Percentiles rank a stretch among this genome's conserved stretches.
phyloP scores from a whole-genome alignment of 2,888 invertebrate species.

The Ctena decussata region DNA sequence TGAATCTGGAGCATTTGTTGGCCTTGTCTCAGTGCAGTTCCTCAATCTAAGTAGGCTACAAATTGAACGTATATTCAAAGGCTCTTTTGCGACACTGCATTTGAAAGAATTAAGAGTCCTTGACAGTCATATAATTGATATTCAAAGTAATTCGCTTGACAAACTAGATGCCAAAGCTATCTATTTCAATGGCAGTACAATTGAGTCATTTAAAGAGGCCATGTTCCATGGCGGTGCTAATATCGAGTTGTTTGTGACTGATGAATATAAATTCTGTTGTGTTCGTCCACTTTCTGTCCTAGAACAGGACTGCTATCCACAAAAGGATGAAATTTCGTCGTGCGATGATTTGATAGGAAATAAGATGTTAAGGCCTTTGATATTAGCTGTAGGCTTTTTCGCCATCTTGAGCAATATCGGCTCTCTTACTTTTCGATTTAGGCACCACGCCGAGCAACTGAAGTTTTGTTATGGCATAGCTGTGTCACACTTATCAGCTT shows the following conservation, averaged over 20 bases:
- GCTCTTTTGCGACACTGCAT: no score
- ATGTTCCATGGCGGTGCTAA: neutral
- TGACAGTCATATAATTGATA: neutral
- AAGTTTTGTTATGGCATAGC: no score
- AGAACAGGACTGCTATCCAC: neutral
- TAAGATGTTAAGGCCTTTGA: no score
- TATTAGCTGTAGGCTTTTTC: no score
- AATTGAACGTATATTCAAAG: neutral
- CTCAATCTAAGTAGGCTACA: neutral
- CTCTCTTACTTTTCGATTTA: no score
- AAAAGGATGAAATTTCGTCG: neutral
- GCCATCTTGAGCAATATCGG: no score
- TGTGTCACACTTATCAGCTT: no score
- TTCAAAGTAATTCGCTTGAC: neutral
- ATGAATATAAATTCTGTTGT: no score
- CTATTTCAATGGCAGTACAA: no score
- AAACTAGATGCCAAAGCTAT: neutral
- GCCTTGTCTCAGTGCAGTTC: neutral
- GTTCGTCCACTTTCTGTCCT: neutral
- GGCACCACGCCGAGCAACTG: no score
- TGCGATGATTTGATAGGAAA: neutral
- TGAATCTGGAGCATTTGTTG: neutral
- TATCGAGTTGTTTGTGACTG: neutral
- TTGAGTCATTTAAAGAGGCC: neutral
- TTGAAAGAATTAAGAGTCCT: neutral